These are phyloP conservation scores for Lophura nycthemera DNA, from an alignment of 2,113 vertebrate genomes.

Conservation along the genomic window DNA sequence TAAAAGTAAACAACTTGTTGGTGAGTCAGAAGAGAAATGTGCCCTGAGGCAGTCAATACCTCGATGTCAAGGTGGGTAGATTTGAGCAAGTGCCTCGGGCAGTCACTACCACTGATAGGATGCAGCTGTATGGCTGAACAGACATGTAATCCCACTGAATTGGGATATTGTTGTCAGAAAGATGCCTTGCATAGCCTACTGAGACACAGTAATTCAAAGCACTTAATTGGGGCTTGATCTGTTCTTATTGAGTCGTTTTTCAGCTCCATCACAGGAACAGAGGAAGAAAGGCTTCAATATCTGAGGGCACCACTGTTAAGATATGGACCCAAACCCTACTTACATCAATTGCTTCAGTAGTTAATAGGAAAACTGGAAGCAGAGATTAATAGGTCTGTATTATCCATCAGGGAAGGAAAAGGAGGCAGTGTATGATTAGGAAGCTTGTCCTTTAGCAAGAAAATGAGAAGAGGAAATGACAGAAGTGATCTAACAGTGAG, in stretches of 20 bases:
- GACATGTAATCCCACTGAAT: background rate
- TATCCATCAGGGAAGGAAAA: background rate
- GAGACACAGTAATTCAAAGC: background rate
- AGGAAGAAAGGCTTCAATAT: background rate
- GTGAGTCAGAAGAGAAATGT: background rate
- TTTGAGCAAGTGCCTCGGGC: background rate
- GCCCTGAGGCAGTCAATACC: background rate
- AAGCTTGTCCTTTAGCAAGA: background rate
- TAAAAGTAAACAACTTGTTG: background rate
- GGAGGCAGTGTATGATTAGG: background rate
- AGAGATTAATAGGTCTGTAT: background rate
- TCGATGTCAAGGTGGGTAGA: background rate
- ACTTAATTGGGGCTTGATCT: background rate
- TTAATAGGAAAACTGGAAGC: background rate
- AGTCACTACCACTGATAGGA: background rate
- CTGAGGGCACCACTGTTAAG: background rate
- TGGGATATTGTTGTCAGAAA: background rate
- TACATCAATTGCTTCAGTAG: background rate
- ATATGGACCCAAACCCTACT: background rate
- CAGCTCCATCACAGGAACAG: background rate
- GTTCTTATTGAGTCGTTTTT: background rate
- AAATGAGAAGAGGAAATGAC: background rate
- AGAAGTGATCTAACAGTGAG: background rate
- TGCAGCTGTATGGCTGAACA: background rate
- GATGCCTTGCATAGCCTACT: background rate